These are phyloP conservation scores for Peromyscus eremicus DNA, from an alignment of 2,797 vertebrate species.

Conservation along the genomic window DNA sequence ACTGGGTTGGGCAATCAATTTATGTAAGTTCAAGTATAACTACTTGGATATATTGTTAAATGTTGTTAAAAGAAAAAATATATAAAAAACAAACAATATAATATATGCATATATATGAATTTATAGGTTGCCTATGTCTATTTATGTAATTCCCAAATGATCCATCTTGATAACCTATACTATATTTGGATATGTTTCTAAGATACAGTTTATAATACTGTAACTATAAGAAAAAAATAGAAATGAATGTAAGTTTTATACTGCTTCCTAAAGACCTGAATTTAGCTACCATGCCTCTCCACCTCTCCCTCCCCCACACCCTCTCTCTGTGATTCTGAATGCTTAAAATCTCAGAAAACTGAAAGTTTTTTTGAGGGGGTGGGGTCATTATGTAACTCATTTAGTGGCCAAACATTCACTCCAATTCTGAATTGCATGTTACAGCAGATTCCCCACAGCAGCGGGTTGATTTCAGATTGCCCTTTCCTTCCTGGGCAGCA, in stretches of 20 bases:
- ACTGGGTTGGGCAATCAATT: slow-evolving; percentile 47
- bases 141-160: slow-evolving; percentile 17
- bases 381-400: background rate
- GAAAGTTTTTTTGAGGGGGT: background rate
- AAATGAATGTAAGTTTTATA: slow-evolving; percentile 35
- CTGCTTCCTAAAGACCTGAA: background rate
- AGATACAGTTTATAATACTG: slow-evolving; percentile 13
- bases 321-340: slow-evolving; percentile 23
- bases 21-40: slow-evolving; percentile 51
- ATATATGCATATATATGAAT: background rate
- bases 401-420: background rate
- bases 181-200: background rate
- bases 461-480: background rate
- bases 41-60: slow-evolving; percentile 39
- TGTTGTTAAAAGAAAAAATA: slow-evolving; percentile 49
- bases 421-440: background rate
- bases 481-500: background rate
- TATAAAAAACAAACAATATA: slow-evolving; percentile 19
- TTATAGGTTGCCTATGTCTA: slow-evolving; percentile 5
- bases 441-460: background rate
- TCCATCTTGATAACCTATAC: slow-evolving; percentile 35
- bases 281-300: background rate
- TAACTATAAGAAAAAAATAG: background rate
- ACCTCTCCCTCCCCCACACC: background rate
- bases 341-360: slow-evolving; percentile 39